Evolutionary conservation across 2,888 invertebrate genomes (phyloP).

Genomic region (Tetropium fuscum): DNA sequence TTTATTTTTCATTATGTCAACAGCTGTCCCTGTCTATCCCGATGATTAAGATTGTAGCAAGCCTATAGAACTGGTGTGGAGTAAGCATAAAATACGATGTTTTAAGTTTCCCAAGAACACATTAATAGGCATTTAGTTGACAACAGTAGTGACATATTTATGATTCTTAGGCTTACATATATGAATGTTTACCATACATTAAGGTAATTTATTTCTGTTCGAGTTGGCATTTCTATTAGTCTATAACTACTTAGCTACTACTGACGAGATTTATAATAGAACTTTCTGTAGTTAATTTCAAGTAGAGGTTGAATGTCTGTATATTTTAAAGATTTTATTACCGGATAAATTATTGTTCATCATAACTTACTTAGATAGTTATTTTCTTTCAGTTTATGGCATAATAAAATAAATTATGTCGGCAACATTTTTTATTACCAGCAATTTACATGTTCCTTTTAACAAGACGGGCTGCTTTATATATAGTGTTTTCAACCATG

Average conservation of each 20-base stretch:
- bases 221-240: constrained; percentile 67
- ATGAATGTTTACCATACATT: constrained; percentile 68
- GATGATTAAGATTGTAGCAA: constrained; percentile 32
- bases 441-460: constrained; percentile 29
- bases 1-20: constrained; percentile 45
- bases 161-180: constrained; percentile 65
- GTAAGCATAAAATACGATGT: constrained; percentile 52
- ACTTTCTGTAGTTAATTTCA: constrained; percentile 60
- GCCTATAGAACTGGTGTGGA: constrained; percentile 47
- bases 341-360: constrained; percentile 53
- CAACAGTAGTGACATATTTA: constrained; percentile 67
- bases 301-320: constrained; percentile 59
- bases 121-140: constrained; percentile 67
- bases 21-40: constrained; percentile 43
- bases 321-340: constrained; percentile 58
- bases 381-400: constrained; percentile 49
- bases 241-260: constrained; percentile 63
- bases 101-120: constrained; percentile 65
- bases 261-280: constrained; percentile 59
- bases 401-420: constrained; percentile 45
- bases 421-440: constrained; percentile 40
- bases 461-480: constrained; percentile 42
- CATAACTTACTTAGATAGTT: constrained; percentile 54
- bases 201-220: constrained; percentile 66
- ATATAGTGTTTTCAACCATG: no score